These are phyloP conservation scores for Garrulus glandarius DNA, from an alignment of 2,797 vertebrate species.

Conservation along the genomic window DNA sequence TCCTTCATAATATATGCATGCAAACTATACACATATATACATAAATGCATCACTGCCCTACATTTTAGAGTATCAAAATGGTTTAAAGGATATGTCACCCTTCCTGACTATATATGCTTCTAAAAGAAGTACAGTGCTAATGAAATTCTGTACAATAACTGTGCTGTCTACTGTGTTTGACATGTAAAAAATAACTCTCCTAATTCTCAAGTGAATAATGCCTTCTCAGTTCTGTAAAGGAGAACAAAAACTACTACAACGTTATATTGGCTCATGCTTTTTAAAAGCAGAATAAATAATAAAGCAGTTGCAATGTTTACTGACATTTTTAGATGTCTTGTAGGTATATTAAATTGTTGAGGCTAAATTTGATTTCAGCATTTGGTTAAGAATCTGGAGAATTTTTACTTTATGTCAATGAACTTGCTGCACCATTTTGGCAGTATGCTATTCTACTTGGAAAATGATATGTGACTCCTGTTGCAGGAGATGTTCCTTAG, in stretches of 20 bases:
- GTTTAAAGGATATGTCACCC: constrained; percentile 28
- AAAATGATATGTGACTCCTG: not conserved
- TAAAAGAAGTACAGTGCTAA: constrained; percentile 27
- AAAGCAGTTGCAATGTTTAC: not conserved
- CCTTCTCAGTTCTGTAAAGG: not conserved
- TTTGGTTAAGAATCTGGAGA: not conserved
- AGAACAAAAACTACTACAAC: not conserved
- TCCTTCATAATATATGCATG: constrained; percentile 13
- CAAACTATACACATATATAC: constrained; percentile 11
- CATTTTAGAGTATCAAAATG: constrained; percentile 22
- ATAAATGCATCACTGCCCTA: constrained; percentile 44
- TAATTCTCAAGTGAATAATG: constrained; percentile 21
- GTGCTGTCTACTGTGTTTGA: constrained; percentile 5
- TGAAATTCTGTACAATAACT: constrained; percentile 37
- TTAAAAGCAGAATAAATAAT: constrained; percentile 4
- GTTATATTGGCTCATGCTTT: not conserved
- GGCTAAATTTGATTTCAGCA: not conserved
- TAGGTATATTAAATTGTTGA: not conserved
- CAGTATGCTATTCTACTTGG: not conserved
- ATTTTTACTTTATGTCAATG: not conserved
- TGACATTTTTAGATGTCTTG: not conserved
- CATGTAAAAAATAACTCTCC: not conserved
- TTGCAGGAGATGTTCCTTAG: not conserved
- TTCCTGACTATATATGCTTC: not conserved
- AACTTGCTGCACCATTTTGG: not conserved